These are phyloP conservation scores for Myrmecophaga tridactyla DNA, from an alignment of 2,113 vertebrate species.

Conservation along the genomic window DNA sequence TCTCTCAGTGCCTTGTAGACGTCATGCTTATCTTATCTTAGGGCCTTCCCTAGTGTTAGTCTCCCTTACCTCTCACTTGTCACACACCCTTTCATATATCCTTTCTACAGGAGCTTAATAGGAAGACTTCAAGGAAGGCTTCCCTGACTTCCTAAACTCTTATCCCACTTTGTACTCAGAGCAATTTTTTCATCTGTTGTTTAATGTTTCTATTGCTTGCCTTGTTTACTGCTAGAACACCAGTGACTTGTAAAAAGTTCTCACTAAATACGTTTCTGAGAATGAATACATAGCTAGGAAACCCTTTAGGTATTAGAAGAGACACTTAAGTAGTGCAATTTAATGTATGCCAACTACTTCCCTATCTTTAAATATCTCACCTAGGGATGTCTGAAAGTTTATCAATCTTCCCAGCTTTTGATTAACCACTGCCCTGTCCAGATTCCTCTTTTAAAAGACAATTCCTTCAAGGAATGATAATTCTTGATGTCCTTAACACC, in stretches of 20 bases:
- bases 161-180: neutral
- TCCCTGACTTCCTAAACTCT: neutral
- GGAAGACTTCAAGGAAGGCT: neutral
- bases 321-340: neutral
- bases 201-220: neutral
- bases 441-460: constrained; percentile 10
- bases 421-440: neutral
- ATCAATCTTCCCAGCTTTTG: constrained; percentile 35
- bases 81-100: neutral
- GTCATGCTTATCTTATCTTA: neutral
- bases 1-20: neutral
- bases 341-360: neutral
- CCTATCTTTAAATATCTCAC: neutral
- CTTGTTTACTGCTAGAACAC: neutral
- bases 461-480: neutral
- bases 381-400: neutral
- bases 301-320: neutral
- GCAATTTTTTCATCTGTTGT: neutral
- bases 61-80: neutral
- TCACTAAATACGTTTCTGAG: neutral
- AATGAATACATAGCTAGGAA: constrained; percentile 3
- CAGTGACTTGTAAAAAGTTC: neutral
- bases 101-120: neutral
- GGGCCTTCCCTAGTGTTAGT: neutral
- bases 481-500: neutral